Evolutionary conservation across 2,797 vertebrate species (phyloP), one percentile per base, ranked within the genome.

Genomic region (Takifugu rubripes): DNA sequence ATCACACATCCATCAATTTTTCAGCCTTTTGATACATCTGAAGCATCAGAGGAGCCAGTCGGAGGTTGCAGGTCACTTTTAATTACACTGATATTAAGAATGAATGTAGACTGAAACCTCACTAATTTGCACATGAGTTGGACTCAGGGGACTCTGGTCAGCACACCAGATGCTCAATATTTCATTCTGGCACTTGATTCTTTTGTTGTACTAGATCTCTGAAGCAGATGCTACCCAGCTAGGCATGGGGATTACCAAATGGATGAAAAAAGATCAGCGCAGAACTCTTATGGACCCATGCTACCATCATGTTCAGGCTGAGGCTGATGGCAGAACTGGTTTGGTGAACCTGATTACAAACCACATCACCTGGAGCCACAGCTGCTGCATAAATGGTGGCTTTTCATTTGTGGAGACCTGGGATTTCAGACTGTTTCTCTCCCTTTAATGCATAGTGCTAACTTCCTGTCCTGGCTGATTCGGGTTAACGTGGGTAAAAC

Each of bases 381-480:
- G 74, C 83, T 64, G 59, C 86, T 77, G 84, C 80, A 95, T 96
- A 94, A 97, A 98, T 96, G 92, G 87, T 92, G 86, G 61, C 93
- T 77, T 94, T 96, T 93, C 84, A 91, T 87, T 90, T 86, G 88
- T 87, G 56, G 26, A 84, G 90, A 94, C 85, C 76, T 83, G 72
- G 84, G 85, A 88, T 92, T 90, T 91, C 86, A 89, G 88, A 91
- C 91, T 75, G 73, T 77, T 75, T 69, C 52, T 72, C 79, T 25
- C 78, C 90, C 89, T 90, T 91, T 94, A 93, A 94, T 91, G 94
- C 91, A 94, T 90, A 92, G 85, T 87, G 90, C 91, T 91, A 90
- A 92, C 92, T 95, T 95, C 94, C 94, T 93, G 89, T 78, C 83
- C 89, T 75, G 90, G 89, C 91, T 92, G 92, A 92, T 82, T 82